These are phyloP conservation scores for Rotaria magnacalcarata DNA, from an alignment of 2,888 invertebrate genomes.

Conservation along the genomic window DNA sequence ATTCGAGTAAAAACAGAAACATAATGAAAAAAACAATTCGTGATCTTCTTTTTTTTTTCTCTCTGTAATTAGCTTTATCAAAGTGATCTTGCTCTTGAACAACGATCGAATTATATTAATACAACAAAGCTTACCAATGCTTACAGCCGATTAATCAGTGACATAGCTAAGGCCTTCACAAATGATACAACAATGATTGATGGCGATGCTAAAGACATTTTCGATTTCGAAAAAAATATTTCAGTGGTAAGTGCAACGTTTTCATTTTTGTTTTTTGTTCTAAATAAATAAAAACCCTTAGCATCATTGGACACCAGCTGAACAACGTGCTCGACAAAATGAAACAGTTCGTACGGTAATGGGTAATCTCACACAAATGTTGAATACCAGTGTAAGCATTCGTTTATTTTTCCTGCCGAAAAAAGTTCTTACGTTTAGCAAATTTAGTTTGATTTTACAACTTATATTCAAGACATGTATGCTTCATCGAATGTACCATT, in stretches of 20 bases:
- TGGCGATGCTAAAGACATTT: slow-evolving; percentile 3
- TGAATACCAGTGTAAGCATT: too few species aligned
- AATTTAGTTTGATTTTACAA: too few species aligned
- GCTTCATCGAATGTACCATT: too few species aligned
- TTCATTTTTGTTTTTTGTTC: background rate
- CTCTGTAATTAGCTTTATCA: background rate
- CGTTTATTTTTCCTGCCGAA: too few species aligned
- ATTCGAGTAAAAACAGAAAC: slow-evolving; percentile 17
- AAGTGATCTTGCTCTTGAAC: slow-evolving; percentile 39
- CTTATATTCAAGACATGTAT: too few species aligned
- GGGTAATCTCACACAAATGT: background rate
- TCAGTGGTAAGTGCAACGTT: background rate
- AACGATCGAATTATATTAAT: slow-evolving; percentile 20
- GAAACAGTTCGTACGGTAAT: slow-evolving; percentile 36
- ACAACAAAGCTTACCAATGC: background rate
- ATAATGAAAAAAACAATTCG: background rate
- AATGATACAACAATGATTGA: background rate
- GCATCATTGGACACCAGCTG: background rate
- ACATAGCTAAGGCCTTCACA: slow-evolving; percentile 7
- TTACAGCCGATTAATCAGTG: slow-evolving; percentile 39
- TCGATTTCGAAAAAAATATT: slow-evolving; percentile 39
- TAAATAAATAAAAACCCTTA: background rate
- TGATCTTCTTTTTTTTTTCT: background rate
- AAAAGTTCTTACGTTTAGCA: too few species aligned
- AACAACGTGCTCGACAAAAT: slow-evolving; percentile 40